These are phyloP conservation scores for Furcula furcula DNA, from an alignment of 2,888 invertebrate genomes.

Conservation along the genomic window DNA sequence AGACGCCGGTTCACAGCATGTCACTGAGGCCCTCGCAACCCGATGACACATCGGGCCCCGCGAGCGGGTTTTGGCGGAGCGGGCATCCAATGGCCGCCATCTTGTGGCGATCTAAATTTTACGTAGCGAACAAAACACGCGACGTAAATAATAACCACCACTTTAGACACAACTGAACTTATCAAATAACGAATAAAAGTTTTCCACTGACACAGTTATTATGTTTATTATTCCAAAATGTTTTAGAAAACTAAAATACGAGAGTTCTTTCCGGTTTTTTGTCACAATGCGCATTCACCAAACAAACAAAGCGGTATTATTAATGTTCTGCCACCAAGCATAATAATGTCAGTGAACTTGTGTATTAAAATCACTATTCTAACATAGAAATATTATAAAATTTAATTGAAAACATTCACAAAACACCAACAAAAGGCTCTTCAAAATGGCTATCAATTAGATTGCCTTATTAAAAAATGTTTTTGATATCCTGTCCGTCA, in stretches of 20 bases:
- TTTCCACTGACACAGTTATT: constrained; percentile 34
- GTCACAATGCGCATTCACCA: constrained; percentile 61
- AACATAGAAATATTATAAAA: constrained; percentile 58
- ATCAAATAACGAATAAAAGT: constrained; percentile 26
- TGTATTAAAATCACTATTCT: constrained; percentile 36
- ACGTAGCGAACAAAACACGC: constrained; percentile 77
- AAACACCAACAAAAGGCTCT: constrained; percentile 82
- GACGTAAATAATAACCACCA: constrained; percentile 62
- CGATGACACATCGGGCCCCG: constrained; percentile 76
- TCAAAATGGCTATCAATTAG: constrained; percentile 81
- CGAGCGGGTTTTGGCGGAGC: constrained; percentile 78
- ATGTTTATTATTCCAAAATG: constrained; percentile 34
- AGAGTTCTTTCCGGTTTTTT: constrained; percentile 71
- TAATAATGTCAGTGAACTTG: constrained; percentile 29
- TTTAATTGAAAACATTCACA: constrained; percentile 79
- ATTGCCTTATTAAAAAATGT: constrained; percentile 74
- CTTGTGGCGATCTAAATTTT: constrained; percentile 79
- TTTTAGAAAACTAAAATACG: constrained; percentile 54
- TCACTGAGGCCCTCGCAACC: constrained; percentile 50
- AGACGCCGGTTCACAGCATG: constrained; percentile 74
- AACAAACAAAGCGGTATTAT: constrained; percentile 57
- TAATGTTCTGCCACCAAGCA: constrained; percentile 35
- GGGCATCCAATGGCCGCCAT: constrained; percentile 78
- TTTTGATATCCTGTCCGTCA: constrained; percentile 74
- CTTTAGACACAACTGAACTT: constrained; percentile 29